phyloP scores from a whole-genome alignment of 2,888 invertebrate species.

The Orthosia cruda region DNA sequence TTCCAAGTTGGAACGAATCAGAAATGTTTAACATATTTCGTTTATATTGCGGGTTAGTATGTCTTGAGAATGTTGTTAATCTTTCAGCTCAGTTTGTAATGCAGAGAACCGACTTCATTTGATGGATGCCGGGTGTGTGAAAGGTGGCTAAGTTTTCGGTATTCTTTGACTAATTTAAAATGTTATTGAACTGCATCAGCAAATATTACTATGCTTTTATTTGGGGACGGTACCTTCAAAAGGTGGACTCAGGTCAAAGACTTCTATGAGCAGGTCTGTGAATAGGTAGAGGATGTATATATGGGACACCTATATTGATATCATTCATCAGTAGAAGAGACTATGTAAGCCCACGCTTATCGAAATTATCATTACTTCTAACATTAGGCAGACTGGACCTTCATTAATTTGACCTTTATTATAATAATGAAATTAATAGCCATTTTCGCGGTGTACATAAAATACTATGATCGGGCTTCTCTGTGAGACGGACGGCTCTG shows the following conservation, averaged over 20 bases:
- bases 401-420: neutral
- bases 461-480: constrained; percentile 47
- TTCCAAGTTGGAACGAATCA: constrained; percentile 55
- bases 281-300: too few relatives aligned
- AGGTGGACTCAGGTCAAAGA: neutral
- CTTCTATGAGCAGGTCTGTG: too few relatives aligned
- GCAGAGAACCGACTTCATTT: constrained; percentile 23
- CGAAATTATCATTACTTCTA: constrained; percentile 3
- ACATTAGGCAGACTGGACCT: neutral
- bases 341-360: neutral
- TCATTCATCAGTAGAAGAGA: neutral
- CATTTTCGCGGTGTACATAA: constrained; percentile 31
- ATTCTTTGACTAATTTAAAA: constrained; percentile 13
- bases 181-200: neutral
- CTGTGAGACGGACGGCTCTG: constrained; percentile 54
- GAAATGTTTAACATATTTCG: constrained; percentile 60
- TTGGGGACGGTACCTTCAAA: neutral
- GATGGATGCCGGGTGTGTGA: constrained; percentile 39
- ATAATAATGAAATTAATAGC: constrained; percentile 16
- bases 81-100: constrained; percentile 17
- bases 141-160: constrained; percentile 16
- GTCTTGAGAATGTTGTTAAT: constrained; percentile 40
- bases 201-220: neutral
- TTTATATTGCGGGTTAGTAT: constrained; percentile 41
- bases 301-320: too few relatives aligned